phyloP scores from a whole-genome alignment of 2,888 invertebrate genomes.

The Parnassius smintheus region DNA sequence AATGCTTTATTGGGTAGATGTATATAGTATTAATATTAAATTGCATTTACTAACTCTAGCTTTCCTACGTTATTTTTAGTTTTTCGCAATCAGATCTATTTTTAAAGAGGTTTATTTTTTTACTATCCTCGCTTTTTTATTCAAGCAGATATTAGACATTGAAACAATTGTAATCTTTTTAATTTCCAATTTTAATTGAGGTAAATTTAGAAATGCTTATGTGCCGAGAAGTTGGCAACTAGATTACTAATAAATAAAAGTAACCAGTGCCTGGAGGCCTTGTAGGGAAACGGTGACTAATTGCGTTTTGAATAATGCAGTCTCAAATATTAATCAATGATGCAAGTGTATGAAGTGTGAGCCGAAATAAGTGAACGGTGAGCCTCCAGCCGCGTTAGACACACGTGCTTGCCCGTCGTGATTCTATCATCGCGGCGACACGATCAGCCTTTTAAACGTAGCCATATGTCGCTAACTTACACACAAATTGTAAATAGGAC shows the following conservation, averaged over 20 bases:
- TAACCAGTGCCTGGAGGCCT: conserved; percentile 35
- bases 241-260: conserved; percentile 27
- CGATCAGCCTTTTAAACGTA: conserved; percentile 52
- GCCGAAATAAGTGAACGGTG: conserved; percentile 74
- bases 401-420: conserved; percentile 68
- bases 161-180: no score
- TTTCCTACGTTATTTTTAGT: no score
- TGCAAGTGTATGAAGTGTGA: conserved; percentile 60
- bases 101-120: no score
- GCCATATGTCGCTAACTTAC: conserved; percentile 74
- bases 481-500: conserved; percentile 50
- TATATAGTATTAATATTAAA: no score
- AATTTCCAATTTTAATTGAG: no score
- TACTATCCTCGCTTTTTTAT: no score
- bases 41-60: no score
- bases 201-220: no score
- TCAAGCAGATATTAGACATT: no score
- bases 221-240: conserved; percentile 16
- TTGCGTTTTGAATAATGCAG: conserved; percentile 41
- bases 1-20: conserved; percentile 23
- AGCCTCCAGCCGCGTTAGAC: conserved; percentile 64
- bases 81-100: no score
- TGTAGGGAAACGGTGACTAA: conserved; percentile 56
- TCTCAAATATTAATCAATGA: conserved; percentile 52
- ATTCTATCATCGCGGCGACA: conserved; percentile 57